These are phyloP conservation scores for Cybosia mesomella DNA, from an alignment of 2,888 invertebrate species.

Conservation along the genomic window DNA sequence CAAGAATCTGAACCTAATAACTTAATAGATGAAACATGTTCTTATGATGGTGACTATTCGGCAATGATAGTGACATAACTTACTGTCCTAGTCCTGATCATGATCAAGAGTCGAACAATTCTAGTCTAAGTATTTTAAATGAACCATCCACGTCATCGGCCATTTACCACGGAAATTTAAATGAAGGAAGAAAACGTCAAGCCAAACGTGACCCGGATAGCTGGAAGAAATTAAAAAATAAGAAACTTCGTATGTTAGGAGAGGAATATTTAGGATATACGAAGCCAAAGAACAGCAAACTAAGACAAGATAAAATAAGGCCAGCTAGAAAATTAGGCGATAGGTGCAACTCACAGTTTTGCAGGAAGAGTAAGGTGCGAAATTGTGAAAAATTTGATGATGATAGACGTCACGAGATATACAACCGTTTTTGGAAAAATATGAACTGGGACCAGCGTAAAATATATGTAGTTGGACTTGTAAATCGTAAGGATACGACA, in stretches of 20 bases:
- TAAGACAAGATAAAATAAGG: conserved; percentile 28
- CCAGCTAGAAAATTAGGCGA: conserved; percentile 13
- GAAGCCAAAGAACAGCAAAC: conserved; percentile 23
- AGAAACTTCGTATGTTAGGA: conserved; percentile 33
- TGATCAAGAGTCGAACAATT: conserved; percentile 28
- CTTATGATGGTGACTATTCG: conserved; percentile 33
- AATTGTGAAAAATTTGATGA: conserved; percentile 30
- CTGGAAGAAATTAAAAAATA: conserved; percentile 39
- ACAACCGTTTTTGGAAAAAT: conserved; percentile 41
- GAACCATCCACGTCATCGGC: conserved; percentile 24
- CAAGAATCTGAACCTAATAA: conserved; percentile 25
- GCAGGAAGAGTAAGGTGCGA: conserved; percentile 33
- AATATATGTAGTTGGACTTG: conserved; percentile 37
- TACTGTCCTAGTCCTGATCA: conserved; percentile 26
- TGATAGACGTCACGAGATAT: conserved; percentile 30
- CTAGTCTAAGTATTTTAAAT: conserved; percentile 21
- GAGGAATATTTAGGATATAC: conserved; percentile 41
- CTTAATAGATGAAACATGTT: conserved; percentile 26
- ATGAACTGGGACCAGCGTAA: conserved; percentile 45
- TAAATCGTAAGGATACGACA: conserved; percentile 31
- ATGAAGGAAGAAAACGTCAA: conserved; percentile 39
- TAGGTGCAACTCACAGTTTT: conserved; percentile 38
- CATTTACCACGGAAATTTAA: conserved; percentile 13
- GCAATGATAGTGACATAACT: conserved; percentile 29
- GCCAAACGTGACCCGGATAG: conserved; percentile 19